These are phyloP conservation scores for Penaeus indicus DNA, from an alignment of 1,140 invertebrate species.

Conservation along the genomic window DNA sequence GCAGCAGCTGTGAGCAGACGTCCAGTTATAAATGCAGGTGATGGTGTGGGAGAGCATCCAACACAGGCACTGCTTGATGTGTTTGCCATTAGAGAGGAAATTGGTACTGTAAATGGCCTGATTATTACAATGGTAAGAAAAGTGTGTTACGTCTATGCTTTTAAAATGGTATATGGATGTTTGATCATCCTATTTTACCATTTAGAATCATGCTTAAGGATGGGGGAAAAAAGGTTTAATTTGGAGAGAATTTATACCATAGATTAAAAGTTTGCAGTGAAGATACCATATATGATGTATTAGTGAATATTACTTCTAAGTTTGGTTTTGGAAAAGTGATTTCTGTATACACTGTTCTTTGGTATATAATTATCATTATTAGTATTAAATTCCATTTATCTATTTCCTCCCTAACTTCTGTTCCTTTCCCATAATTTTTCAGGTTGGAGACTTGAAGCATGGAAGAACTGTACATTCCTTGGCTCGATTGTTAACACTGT, in stretches of 20 bases:
- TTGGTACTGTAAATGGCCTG: conserved; percentile 96
- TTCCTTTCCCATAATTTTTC: conserved; percentile 38
- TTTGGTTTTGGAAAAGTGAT: too few relatives aligned
- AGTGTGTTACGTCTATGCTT: not conserved
- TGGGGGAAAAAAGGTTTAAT: too few relatives aligned
- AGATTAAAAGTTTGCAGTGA: too few relatives aligned
- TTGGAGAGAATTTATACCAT: too few relatives aligned
- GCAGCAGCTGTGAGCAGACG: conserved; percentile 86
- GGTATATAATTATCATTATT: not conserved
- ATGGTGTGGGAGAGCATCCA: conserved; percentile 98
- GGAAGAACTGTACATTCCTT: conserved; percentile 98
- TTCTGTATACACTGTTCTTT: too few relatives aligned
- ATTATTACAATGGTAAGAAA: conserved; percentile 84
- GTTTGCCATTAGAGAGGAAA: conserved; percentile 98
- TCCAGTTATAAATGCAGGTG: conserved; percentile 97
- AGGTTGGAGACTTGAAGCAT: conserved; percentile 96
- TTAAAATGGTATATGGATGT: not conserved
- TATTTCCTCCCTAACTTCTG: not conserved
- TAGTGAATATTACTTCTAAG: too few relatives aligned
- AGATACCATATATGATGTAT: too few relatives aligned
- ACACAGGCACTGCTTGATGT: conserved; percentile 97
- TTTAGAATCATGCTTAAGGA: too few relatives aligned
- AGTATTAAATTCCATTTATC: not conserved
- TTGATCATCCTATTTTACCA: too few relatives aligned
- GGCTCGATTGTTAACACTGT: conserved; percentile 88